Base-by-base conservation (phyloP, 2,797 vertebrate genomes). In the Aplochiton taeniatus region DNA sequence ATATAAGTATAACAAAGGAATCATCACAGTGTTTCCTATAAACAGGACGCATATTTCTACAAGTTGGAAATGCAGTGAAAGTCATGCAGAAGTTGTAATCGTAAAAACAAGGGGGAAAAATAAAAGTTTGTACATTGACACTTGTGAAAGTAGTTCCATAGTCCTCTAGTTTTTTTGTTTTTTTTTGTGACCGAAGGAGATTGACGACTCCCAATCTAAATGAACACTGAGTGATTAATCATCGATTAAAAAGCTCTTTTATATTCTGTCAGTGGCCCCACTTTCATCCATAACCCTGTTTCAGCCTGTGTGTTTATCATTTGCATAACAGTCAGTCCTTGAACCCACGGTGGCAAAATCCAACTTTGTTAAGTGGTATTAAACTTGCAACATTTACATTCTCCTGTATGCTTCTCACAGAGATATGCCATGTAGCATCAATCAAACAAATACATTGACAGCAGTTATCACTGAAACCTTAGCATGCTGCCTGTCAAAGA, bases 161-260 rank as follows among this genome's bases (percentile, higher is more conserved):
- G 31, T 31, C 31, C 31, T 31, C 2, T 31, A 31, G 3, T 3
- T 2, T 31, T 31, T 31, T 31, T 31, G 31, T 31, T 6, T 3
- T 2, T 31, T 31, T 31, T 31, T 31, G 31, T 31, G 31, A 31
- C 31, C 31, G 31, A 31, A 31, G 31, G 31, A 31, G 31, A 31
- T 6, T 31, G 31, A 31, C 31, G 31, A 31, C 31, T 31, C 31
- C 31, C 6, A 31, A 31, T 31, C 2, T 82, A 66, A 71, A 86
- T 83, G 56, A 73, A 66, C 74, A 74, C 68, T 65, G 66, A 56
- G 79, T 79, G 66, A 88, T 89, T 82, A 82, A 87, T 88, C 87
- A 88, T 75, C 80, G 82, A 85, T 83, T 87, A 85, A 88, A 81
- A 66, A 79, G 82, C 65, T 31, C 63, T 81, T 87, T 84, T 79